Percentiles rank a stretch among this genome's conserved stretches.
Evolutionary conservation across 2,888 invertebrate species (phyloP).

Genomic region (Zelleria hepariella): DNA sequence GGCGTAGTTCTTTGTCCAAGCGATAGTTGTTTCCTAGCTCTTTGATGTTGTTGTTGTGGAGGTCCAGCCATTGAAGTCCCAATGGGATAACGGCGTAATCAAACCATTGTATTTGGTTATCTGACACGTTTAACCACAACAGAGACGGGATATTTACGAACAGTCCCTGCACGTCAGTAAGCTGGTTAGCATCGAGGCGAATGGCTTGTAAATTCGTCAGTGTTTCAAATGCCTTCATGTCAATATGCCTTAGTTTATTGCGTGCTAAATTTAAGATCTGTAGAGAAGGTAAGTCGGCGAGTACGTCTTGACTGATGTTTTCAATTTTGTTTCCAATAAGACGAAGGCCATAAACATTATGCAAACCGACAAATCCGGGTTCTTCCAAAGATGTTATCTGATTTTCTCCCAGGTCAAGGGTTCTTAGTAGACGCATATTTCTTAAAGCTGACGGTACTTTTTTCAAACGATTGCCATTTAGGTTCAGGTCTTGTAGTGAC

Average conservation of each 20-base stretch:
- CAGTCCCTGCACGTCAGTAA: constrained; percentile 85
- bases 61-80: constrained; percentile 89
- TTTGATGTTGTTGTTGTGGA: constrained; percentile 88
- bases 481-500: constrained; percentile 89
- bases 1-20: constrained; percentile 77
- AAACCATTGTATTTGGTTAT: constrained; percentile 90
- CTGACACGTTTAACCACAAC: constrained; percentile 91
- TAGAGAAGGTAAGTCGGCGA: constrained; percentile 83
- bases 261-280: constrained; percentile 91
- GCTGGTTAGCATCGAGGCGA: constrained; percentile 86
- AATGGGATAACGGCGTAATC: constrained; percentile 88
- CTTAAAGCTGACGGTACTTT: constrained; percentile 85
- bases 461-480: constrained; percentile 88
- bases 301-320: constrained; percentile 84
- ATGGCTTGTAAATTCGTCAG: constrained; percentile 87
- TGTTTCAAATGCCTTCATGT: constrained; percentile 85
- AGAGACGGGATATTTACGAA: constrained; percentile 87
- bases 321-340: constrained; percentile 90
- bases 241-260: constrained; percentile 84
- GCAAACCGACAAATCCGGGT: constrained; percentile 86
- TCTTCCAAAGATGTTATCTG: constrained; percentile 85
- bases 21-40: constrained; percentile 84
- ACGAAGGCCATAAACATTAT: constrained; percentile 87
- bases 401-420: constrained; percentile 94
- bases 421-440: constrained; percentile 88